Percentiles rank a stretch among this genome's conserved stretches.
These are phyloP conservation scores for Morelia viridis DNA, from an alignment of 2,797 vertebrate species.

Conservation along the genomic window DNA sequence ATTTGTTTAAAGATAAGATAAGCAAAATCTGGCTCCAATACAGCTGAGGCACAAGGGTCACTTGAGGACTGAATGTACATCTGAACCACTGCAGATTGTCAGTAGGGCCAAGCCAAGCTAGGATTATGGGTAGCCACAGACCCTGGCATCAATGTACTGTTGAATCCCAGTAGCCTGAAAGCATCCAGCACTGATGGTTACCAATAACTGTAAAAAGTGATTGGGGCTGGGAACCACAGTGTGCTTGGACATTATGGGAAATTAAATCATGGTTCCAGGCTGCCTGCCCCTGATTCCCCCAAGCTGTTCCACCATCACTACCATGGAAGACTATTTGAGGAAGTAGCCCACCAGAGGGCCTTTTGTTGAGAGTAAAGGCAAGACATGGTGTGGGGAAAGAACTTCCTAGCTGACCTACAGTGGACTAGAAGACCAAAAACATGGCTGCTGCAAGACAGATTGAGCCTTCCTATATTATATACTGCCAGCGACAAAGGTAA, in stretches of 20 bases:
- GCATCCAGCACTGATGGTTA: neutral
- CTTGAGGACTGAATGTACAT: neutral
- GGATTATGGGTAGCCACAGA: neutral
- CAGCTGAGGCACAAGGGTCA: neutral
- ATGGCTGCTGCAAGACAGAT: neutral
- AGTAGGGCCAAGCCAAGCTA: neutral
- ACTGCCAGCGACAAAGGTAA: neutral
- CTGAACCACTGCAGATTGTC: neutral
- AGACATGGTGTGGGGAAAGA: neutral
- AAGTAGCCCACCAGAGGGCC: neutral
- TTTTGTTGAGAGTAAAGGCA: neutral
- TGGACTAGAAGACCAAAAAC: neutral
- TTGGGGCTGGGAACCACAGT: neutral
- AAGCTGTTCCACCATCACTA: too few species aligned
- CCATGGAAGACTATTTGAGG: neutral
- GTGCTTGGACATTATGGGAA: too few species aligned
- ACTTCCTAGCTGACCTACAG: neutral
- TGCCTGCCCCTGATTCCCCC: too few species aligned
- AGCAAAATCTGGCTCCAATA: neutral
- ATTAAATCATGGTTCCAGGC: too few species aligned
- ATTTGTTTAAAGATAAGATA: neutral
- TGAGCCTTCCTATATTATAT: neutral
- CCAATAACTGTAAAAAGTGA: neutral
- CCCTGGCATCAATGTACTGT: neutral
- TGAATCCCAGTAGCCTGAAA: neutral